Conservation (phyloP, 2,888 invertebrate genomes). For the Ophioninae sp. region DNA sequence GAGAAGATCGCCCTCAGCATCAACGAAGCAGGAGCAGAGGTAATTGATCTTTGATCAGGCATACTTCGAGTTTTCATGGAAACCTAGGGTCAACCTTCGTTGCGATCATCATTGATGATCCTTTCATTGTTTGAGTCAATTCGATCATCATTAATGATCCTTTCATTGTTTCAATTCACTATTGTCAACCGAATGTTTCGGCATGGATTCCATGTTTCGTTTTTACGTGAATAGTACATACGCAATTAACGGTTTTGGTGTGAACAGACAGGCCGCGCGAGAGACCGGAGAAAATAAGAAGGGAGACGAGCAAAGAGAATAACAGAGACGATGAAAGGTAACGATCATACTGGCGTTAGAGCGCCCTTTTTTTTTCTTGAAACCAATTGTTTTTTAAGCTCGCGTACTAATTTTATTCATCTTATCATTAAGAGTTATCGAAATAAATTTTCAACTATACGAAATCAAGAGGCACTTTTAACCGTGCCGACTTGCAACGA, state of each 20-base stretch:
- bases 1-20: conserved; percentile 64
- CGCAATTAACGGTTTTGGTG: conserved; percentile 63
- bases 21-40: conserved; percentile 67
- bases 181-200: neutral
- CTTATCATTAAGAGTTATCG: too few relatives aligned
- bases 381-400: too few relatives aligned
- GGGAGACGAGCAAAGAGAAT: conserved; percentile 75
- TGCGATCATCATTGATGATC: neutral
- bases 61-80: neutral
- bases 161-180: neutral
- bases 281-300: conserved; percentile 76
- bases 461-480: too few relatives aligned
- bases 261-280: conserved; percentile 76
- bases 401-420: too few relatives aligned
- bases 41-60: conserved; percentile 55
- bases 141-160: neutral
- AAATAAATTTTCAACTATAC: too few relatives aligned
- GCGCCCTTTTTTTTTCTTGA: neutral
- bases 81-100: neutral
- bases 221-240: neutral
- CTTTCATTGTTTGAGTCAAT: conserved; percentile 1
- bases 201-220: neutral
- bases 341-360: conserved; percentile 46
- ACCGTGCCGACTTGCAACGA: too few relatives aligned
- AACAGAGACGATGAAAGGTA: conserved; percentile 78